Percentiles rank a stretch among this genome's conserved stretches.
Evolutionary conservation across 92 coral and sea anemone species (phyloP).

Genomic region (Chrysogorgia sp.): DNA sequence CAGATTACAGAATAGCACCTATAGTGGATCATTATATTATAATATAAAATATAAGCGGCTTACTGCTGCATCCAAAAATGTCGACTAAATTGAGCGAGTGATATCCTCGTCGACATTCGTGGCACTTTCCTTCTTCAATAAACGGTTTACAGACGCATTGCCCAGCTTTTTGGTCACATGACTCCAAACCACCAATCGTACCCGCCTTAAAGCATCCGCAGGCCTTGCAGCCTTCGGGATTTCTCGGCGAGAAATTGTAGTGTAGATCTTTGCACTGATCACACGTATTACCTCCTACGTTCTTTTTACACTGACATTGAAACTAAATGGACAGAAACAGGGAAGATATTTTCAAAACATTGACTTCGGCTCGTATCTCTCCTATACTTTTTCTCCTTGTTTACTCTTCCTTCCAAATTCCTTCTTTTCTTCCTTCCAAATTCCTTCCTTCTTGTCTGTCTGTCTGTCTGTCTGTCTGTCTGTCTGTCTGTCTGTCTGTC

Average conservation of each 20-base stretch:
- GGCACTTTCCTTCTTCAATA: conserved; percentile 77
- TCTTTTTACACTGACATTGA: conserved; percentile 77
- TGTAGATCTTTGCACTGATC: conserved; percentile 73
- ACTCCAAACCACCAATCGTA: conserved; percentile 75
- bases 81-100: conserved; percentile 67
- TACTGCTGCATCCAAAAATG: conserved; percentile 88
- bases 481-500: too few relatives aligned
- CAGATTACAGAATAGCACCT: too few relatives aligned
- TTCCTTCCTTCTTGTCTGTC: too few relatives aligned
- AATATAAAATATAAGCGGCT: too few relatives aligned
- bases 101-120: conserved; percentile 74
- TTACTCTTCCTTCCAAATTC: too few relatives aligned
- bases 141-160: conserved; percentile 77
- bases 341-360: not conserved
- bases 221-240: conserved; percentile 74
- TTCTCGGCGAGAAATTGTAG: conserved; percentile 74
- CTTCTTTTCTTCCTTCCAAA: too few relatives aligned
- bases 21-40: too few relatives aligned
- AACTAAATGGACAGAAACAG: conserved; percentile 21
- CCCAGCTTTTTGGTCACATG: conserved; percentile 73
- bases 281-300: conserved; percentile 77
- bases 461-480: too few relatives aligned
- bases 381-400: not conserved
- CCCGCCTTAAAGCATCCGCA: conserved; percentile 79
- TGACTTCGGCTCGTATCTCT: too few relatives aligned